Conservation (phyloP, 2,797 vertebrate genomes). For the Brotogeris chrysoptera region DNA sequence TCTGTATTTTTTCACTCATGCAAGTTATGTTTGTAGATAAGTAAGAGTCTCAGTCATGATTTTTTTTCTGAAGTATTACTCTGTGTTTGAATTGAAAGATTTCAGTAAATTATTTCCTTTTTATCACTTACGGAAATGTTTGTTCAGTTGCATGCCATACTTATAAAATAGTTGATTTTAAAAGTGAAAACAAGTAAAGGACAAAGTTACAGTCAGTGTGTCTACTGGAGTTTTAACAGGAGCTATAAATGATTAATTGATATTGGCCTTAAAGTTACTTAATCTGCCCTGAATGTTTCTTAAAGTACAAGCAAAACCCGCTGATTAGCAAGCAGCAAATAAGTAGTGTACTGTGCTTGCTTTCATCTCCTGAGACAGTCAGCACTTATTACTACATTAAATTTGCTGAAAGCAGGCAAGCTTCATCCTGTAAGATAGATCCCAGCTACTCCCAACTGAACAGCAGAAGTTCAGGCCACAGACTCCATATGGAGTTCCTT, state of each 20-base stretch:
- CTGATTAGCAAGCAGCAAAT: neutral
- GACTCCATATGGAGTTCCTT: neutral
- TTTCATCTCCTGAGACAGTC: neutral
- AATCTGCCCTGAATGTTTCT: neutral
- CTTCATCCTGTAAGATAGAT: neutral
- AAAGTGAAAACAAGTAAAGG: neutral
- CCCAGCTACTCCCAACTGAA: neutral
- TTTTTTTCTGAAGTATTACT: neutral
- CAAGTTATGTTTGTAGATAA: constrained; percentile 8
- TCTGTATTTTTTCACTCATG: neutral
- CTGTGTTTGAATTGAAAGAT: neutral
- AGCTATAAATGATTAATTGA: neutral
- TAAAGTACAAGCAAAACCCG: neutral
- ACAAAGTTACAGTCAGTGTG: neutral
- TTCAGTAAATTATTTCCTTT: neutral
- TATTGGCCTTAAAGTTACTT: neutral
- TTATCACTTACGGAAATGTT: neutral
- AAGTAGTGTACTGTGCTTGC: neutral
- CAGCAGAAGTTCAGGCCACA: neutral
- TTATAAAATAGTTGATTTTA: neutral
- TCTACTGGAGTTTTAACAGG: neutral
- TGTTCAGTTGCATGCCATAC: neutral
- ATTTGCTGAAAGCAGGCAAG: neutral
- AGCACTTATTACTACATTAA: neutral
- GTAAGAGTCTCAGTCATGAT: neutral